phyloP scores from a whole-genome alignment of 2,888 invertebrate genomes.

The Xylocampa areola region DNA sequence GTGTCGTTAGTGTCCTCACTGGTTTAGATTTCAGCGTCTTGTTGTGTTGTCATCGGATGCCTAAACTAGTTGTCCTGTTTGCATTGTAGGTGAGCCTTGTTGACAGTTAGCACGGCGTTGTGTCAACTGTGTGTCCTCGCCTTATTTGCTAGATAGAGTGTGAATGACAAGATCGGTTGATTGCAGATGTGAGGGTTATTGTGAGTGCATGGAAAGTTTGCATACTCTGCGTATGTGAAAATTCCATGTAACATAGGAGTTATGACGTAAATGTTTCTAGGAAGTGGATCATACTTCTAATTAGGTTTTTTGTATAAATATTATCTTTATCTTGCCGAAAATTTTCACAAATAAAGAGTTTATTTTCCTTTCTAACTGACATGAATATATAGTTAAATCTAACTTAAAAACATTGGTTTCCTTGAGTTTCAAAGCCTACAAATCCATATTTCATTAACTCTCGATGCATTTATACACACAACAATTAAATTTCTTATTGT shows the following conservation, averaged over 20 bases:
- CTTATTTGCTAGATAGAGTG: constrained; percentile 48
- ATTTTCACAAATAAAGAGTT: too few species aligned
- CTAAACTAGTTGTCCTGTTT: constrained; percentile 58
- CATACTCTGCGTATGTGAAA: too few species aligned
- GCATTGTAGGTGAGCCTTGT: constrained; percentile 56
- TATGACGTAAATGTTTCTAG: not conserved
- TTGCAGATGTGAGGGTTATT: constrained; percentile 38
- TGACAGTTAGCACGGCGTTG: constrained; percentile 56
- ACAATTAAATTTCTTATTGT: too few species aligned
- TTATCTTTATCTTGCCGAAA: too few species aligned
- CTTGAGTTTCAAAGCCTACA: too few species aligned
- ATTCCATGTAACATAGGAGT: not conserved
- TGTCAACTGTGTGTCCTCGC: constrained; percentile 46
- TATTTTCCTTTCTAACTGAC: too few species aligned
- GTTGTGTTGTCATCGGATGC: constrained; percentile 55
- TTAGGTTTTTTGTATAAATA: too few species aligned
- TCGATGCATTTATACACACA: too few species aligned
- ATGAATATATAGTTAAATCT: too few species aligned
- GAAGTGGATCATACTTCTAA: not conserved
- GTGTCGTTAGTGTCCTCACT: constrained; percentile 27
- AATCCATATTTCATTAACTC: too few species aligned
- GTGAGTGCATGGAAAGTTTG: constrained; percentile 9
- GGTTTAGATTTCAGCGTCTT: constrained; percentile 47
- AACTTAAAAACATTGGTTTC: too few species aligned
- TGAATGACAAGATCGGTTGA: constrained; percentile 43